A percentile compares a stretch with the other conserved stretches of the same genome.
Conservation (phyloP, 2,797 vertebrate genomes). For the Pseudopleuronectes americanus region DNA sequence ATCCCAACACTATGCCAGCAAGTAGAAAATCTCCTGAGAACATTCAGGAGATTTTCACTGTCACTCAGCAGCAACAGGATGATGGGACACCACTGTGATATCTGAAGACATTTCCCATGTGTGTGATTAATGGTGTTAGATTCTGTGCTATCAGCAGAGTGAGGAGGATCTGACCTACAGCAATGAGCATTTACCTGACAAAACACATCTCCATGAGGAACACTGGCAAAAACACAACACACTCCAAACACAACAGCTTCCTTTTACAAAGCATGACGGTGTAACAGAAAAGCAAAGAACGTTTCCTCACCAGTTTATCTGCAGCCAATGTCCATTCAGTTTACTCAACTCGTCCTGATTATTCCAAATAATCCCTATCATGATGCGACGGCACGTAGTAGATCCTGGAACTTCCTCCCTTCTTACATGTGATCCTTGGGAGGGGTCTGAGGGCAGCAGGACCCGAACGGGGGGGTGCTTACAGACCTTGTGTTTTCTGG, state of each 20-base stretch:
- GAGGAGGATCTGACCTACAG: conserved; percentile 5
- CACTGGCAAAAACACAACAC: neutral
- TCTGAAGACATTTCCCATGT: conserved; percentile 21
- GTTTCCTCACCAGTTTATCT: conserved; percentile 59
- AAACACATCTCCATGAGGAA: neutral
- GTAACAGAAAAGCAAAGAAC: too few relatives aligned
- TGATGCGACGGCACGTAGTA: conserved; percentile 34
- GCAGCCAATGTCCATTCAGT: conserved; percentile 56
- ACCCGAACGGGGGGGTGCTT: conserved; percentile 41
- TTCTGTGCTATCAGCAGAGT: conserved; percentile 28
- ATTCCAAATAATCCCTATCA: conserved; percentile 40
- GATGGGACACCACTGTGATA: conserved; percentile 13
- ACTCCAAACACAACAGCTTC: too few relatives aligned
- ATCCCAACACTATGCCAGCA: too few relatives aligned
- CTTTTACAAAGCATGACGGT: too few relatives aligned
- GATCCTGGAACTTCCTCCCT: conserved; percentile 44
- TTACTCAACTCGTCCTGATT: conserved; percentile 20
- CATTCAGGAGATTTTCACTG: conserved; percentile 1
- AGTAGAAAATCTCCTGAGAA: too few relatives aligned
- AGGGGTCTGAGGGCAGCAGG: conserved; percentile 61
- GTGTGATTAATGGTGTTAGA: conserved; percentile 16
- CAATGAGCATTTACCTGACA: neutral
- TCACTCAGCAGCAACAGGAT: conserved; percentile 15
- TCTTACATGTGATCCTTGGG: conserved; percentile 73
- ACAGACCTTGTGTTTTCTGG: conserved; percentile 62